A percentile compares a stretch with the other conserved stretches of the same genome.
phyloP scores from a whole-genome alignment of 2,888 invertebrate species.

The Drymonia ruficornis region DNA sequence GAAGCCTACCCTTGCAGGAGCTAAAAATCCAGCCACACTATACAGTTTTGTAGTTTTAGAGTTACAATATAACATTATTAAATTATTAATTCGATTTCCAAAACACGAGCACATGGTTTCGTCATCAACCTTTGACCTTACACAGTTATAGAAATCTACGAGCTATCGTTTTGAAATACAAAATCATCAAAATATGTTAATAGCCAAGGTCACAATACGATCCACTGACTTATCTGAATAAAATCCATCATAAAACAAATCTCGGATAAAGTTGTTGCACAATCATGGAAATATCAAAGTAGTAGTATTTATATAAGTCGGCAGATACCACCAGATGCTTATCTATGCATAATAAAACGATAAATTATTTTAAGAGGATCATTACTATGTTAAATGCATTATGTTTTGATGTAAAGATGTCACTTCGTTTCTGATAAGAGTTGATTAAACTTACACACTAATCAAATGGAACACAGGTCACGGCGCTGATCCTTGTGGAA shows the following conservation, averaged over 20 bases:
- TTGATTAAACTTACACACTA: slow-evolving; percentile 8
- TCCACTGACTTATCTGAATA: slow-evolving; percentile 12
- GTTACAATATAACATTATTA: background rate
- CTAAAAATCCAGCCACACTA: no score
- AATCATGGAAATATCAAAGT: slow-evolving; percentile 6
- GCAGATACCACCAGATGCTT: slow-evolving; percentile 13
- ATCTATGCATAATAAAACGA: slow-evolving; percentile 17
- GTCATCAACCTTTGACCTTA: background rate
- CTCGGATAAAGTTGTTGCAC: slow-evolving; percentile 10
- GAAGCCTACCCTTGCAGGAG: no score
- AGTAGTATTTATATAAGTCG: slow-evolving; percentile 2
- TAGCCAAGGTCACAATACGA: background rate
- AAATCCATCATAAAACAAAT: slow-evolving; percentile 14
- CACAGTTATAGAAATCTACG: background rate
- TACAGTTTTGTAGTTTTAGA: no score
- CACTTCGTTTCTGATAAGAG: background rate
- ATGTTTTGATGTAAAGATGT: background rate
- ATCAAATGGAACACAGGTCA: slow-evolving; percentile 23
- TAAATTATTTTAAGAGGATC: slow-evolving; percentile 17
- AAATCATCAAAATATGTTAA: background rate
- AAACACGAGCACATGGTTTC: background rate
- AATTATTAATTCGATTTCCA: background rate
- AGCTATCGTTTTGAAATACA: background rate
- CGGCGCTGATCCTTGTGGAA: slow-evolving; percentile 14
- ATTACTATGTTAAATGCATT: slow-evolving; percentile 15